Base-by-base conservation (phyloP, 37 sponge, comb jelly and placozoan genomes). In the Petrosia ficiformis region DNA sequence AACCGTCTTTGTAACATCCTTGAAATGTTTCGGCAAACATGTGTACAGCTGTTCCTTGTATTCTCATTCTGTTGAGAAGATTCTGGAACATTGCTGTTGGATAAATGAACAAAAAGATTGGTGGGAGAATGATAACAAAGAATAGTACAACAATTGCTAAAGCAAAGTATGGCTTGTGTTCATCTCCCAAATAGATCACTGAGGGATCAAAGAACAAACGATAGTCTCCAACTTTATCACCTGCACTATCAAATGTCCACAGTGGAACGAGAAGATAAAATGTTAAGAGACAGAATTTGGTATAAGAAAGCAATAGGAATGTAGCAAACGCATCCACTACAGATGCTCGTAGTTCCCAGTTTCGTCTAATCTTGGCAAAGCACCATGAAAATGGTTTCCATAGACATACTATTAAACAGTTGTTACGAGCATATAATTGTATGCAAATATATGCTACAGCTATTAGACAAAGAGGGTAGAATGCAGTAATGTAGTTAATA, bases 271-370 rank as follows among this genome's bases (percentile, higher is more conserved):
- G 64, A 37, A 75, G 42, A 3, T 43, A 42, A 29, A 75, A 75
- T n/a, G 76, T 38, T 33, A 61, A 16, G 39, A 57, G 30, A 2
- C 60, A 34, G 19, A 75, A 34, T 41, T 75, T 75, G 8, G 64
- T 39, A 64, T 75, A 75, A 19, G 76, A 61, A 11, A 75, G 64
- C 2, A 75, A 42, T 64, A 75, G 59, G 39, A 75, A 57, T 36
- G 76, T 39, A 2, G 76, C 76, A 32, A 75, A 39, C 61, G 60
- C 76, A 75, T 75, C 59, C 24, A 75, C 30, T 25, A 75, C 41
- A 41, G 57, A 58, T 57, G 60, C 61, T n/a, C 65, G 59, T 8
- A 59, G 35, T 29, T 75, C 61, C 76, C 76, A 75, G 22, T 58
- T 34, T 26, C 76, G 36, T 59, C 59, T 57, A 22, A 41, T 61